A percentile compares a stretch with the other conserved stretches of the same genome.
phyloP scores from a whole-genome alignment of 2,888 invertebrate genomes.

The Cheilosia grossa region DNA sequence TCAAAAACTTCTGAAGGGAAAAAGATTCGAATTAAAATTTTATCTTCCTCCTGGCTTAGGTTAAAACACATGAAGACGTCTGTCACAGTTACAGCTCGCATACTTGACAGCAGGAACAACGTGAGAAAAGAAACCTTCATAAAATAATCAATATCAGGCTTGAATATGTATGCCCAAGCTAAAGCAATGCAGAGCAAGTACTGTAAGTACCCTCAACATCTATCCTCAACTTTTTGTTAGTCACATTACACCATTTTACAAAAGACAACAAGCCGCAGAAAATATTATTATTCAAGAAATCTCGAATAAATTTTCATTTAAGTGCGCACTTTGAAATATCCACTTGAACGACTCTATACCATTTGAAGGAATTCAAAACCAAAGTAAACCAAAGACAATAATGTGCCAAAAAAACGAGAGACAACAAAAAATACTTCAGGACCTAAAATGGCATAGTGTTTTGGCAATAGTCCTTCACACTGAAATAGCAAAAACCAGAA shows the following conservation, averaged over 20 bases:
- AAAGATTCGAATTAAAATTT: too few species aligned
- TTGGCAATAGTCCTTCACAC: conserved; percentile 69
- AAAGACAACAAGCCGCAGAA: conserved; percentile 36
- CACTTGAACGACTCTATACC: conserved; percentile 48
- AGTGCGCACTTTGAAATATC: conserved; percentile 57
- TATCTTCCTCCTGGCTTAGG: too few species aligned
- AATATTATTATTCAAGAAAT: conserved; percentile 64
- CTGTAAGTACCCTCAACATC: conserved; percentile 1
- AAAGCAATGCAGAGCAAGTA: not conserved
- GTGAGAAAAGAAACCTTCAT: too few species aligned
- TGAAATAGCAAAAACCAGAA: conserved; percentile 41
- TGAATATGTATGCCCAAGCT: not conserved
- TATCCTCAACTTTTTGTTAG: conserved; percentile 34
- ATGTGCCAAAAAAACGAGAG: conserved; percentile 31
- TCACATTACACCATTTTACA: conserved; percentile 45
- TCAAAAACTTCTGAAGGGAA: too few species aligned
- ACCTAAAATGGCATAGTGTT: conserved; percentile 54
- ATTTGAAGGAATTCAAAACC: conserved; percentile 52
- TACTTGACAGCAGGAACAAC: too few species aligned
- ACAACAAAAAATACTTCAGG: conserved; percentile 1
- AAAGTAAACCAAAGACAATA: conserved; percentile 51
- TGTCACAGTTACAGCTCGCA: too few species aligned
- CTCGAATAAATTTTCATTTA: conserved; percentile 65
- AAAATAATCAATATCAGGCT: not conserved
- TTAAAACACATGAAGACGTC: too few species aligned